Conservation (phyloP, 2,113 vertebrate genomes). For the Myodes glareolus region DNA sequence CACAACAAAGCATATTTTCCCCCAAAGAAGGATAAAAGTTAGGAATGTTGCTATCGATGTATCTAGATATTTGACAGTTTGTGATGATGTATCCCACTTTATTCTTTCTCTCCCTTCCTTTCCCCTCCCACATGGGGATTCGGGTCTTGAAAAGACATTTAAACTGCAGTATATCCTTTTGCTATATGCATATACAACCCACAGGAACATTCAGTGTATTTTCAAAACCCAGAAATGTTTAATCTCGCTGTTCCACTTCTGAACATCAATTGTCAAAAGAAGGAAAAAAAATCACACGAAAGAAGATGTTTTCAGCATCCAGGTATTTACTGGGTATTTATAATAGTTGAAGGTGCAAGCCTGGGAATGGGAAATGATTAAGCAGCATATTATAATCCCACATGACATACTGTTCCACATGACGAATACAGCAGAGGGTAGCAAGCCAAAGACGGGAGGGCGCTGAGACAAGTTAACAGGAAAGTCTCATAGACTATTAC, state of each 20-base stretch:
- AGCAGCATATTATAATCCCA: neutral
- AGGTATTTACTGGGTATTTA: neutral
- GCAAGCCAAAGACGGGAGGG: neutral
- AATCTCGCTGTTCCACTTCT: neutral
- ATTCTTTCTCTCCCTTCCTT: neutral
- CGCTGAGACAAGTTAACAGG: neutral
- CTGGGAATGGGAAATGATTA: neutral
- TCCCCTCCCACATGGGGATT: neutral
- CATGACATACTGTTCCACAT: neutral
- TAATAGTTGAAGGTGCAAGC: slow-evolving; percentile 9
- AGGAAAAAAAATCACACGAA: neutral
- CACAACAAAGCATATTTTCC: neutral
- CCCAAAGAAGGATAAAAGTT: neutral
- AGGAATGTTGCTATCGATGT: neutral
- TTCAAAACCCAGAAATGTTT: slow-evolving; percentile 37
- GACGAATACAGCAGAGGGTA: neutral
- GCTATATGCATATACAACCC: neutral
- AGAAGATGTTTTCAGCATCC: slow-evolving; percentile 1
- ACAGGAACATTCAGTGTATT: neutral
- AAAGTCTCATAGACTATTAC: neutral
- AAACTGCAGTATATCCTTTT: neutral
- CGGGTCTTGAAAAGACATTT: neutral
- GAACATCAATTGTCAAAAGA: neutral
- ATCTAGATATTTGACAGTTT: neutral
- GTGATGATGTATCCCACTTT: neutral